Conservation (phyloP, 2,888 invertebrate genomes). For the Theristus sp. region DNA sequence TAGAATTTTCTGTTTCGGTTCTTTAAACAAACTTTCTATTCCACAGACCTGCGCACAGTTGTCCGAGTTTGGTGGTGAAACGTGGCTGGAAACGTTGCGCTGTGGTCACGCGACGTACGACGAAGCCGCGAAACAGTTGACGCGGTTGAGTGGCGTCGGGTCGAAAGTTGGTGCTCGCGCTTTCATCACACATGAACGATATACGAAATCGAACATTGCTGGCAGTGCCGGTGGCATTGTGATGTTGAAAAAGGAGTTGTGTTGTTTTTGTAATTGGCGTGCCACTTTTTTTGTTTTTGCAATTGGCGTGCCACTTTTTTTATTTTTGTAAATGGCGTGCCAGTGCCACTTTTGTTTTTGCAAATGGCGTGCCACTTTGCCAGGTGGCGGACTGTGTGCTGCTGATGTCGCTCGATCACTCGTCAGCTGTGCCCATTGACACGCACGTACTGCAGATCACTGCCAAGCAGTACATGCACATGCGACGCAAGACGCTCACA, state of each 20-base stretch:
- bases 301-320: constrained; percentile 4
- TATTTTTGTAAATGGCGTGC: neutral
- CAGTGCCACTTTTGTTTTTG: neutral
- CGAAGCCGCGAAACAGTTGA: constrained; percentile 50
- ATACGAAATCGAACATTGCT: too few relatives aligned
- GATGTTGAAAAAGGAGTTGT: too few relatives aligned
- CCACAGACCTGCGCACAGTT: too few relatives aligned
- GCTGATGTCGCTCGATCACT: constrained; percentile 76
- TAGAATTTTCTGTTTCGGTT: too few relatives aligned
- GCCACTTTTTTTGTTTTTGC: neutral
- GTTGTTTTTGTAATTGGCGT: neutral
- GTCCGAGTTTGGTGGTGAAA: neutral
- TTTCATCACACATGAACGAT: too few relatives aligned
- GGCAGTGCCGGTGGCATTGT: too few relatives aligned
- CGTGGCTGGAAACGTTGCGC: neutral
- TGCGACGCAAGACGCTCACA: constrained; percentile 43
- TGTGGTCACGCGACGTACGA: constrained; percentile 39
- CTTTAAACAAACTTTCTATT: too few relatives aligned
- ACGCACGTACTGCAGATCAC: constrained; percentile 88
- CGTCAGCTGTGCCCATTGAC: constrained; percentile 76
- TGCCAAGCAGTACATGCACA: constrained; percentile 12
- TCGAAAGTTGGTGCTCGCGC: too few relatives aligned
- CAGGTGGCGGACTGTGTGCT: constrained; percentile 92
- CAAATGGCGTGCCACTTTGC: constrained; percentile 13
- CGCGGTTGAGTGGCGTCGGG: constrained; percentile 68